phyloP scores from a whole-genome alignment of 2,797 vertebrate genomes.

The Buceros bicornis region DNA sequence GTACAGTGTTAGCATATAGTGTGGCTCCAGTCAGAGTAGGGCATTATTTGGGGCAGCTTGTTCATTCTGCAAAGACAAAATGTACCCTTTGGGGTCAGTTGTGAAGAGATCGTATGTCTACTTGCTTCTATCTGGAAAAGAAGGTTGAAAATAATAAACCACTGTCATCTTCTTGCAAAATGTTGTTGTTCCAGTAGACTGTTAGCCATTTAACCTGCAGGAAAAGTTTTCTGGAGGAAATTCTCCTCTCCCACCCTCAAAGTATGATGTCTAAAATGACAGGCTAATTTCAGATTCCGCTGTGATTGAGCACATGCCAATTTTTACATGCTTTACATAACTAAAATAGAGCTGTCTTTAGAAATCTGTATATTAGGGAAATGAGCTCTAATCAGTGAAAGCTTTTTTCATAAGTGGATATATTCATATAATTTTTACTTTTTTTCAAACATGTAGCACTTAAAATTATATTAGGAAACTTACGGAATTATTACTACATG shows the following conservation, averaged over 20 bases:
- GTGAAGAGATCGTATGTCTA: neutral
- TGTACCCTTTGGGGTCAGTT: neutral
- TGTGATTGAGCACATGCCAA: slow-evolving; percentile 82
- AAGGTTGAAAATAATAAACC: neutral
- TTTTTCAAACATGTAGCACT: slow-evolving; percentile 57
- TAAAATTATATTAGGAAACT: slow-evolving; percentile 63
- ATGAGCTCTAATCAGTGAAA: slow-evolving; percentile 78
- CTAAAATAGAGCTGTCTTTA: slow-evolving; percentile 84
- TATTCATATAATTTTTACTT: slow-evolving; percentile 69
- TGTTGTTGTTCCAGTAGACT: neutral
- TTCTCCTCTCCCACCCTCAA: slow-evolving; percentile 44
- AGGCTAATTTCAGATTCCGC: slow-evolving; percentile 82
- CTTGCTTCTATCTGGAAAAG: slow-evolving; percentile 14
- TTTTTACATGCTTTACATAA: slow-evolving; percentile 81
- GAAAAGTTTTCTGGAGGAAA: slow-evolving; percentile 55
- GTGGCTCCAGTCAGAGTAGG: neutral
- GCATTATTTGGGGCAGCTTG: neutral
- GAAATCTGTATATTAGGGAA: slow-evolving; percentile 79
- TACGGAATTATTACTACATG: slow-evolving; percentile 22
- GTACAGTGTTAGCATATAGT: neutral
- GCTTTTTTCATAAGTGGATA: slow-evolving; percentile 73
- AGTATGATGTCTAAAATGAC: slow-evolving; percentile 78
- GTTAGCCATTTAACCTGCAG: slow-evolving; percentile 30
- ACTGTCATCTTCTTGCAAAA: neutral
- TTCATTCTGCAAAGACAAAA: neutral